Evolutionary conservation across 1,140 invertebrate species (phyloP).

Genomic region (Littorina saxatilis): DNA sequence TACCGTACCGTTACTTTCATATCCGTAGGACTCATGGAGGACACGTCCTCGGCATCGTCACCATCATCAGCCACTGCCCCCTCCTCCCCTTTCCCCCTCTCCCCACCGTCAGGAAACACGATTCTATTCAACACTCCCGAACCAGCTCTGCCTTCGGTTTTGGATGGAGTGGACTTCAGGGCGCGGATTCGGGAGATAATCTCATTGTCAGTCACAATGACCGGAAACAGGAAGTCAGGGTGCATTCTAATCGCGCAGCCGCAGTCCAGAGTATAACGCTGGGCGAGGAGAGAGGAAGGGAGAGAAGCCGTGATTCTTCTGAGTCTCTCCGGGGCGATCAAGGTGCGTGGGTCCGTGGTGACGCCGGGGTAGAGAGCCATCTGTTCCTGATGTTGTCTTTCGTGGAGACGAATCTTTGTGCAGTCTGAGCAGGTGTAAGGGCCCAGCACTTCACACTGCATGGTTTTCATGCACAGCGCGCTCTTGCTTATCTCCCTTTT

Average conservation of each 20-base stretch:
- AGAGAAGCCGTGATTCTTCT: neutral
- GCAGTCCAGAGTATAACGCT: slow-evolving; percentile 29
- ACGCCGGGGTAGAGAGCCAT: slow-evolving; percentile 17
- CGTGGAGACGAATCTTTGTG: slow-evolving; percentile 15
- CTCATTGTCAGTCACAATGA: slow-evolving; percentile 27
- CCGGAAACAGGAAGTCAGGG: slow-evolving; percentile 39
- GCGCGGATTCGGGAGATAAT: neutral
- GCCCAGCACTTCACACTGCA: slow-evolving; percentile 35
- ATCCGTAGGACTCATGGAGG: neutral
- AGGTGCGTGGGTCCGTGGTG: slow-evolving; percentile 13
- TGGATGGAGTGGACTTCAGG: neutral
- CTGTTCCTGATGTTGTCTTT: slow-evolving; percentile 5
- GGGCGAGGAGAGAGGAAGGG: slow-evolving; percentile 1
- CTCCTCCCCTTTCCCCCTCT: neutral
- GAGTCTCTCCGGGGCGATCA: slow-evolving; percentile 21
- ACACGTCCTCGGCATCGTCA: neutral
- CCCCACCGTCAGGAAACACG: neutral
- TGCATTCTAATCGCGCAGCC: slow-evolving; percentile 30
- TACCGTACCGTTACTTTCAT: slow-evolving; percentile 30
- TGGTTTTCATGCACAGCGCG: slow-evolving; percentile 5
- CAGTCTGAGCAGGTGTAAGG: slow-evolving; percentile 31
- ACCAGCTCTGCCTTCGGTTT: neutral
- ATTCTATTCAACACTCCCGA: neutral
- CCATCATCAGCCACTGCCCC: neutral
- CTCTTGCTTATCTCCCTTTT: neutral